Percentiles rank a stretch among this genome's conserved stretches.
Evolutionary conservation across 1,140 invertebrate species (phyloP).

Genomic region (Callitettix versicolor): DNA sequence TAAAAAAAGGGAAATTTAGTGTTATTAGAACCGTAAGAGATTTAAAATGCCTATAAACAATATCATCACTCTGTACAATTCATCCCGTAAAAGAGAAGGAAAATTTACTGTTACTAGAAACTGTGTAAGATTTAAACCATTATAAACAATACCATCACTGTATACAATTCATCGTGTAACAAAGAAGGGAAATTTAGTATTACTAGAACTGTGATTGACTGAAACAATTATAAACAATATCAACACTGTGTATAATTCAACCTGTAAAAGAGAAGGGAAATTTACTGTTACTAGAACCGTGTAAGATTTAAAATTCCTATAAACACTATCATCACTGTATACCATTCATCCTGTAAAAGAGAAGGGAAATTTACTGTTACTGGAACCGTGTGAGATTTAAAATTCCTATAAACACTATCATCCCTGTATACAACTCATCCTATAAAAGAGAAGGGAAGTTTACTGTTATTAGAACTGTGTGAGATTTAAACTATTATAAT

Average conservation of each 20-base stretch:
- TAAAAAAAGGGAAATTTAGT: too few relatives aligned
- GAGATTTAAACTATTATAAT: neutral
- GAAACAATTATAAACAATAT: too few relatives aligned
- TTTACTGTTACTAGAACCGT: neutral
- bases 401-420: too few relatives aligned
- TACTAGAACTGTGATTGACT: too few relatives aligned
- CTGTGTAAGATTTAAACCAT: neutral
- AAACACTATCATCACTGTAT: neutral
- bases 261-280: neutral
- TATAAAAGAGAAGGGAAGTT: too few relatives aligned
- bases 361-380: too few relatives aligned
- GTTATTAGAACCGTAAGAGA: neutral
- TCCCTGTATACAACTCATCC: slow-evolving; percentile 11
- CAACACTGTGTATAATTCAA: slow-evolving; percentile 14
- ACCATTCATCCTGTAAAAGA: neutral
- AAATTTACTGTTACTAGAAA: neutral
- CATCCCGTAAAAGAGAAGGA: neutral
- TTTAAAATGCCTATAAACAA: too few relatives aligned
- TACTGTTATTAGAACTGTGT: neutral
- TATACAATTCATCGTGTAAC: neutral
- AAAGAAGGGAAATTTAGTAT: too few relatives aligned
- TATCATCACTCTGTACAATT: slow-evolving; percentile 19
- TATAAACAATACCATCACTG: neutral
- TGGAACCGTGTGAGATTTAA: too few relatives aligned
- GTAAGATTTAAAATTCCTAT: neutral